Percentiles rank a stretch among this genome's conserved stretches.
Evolutionary conservation across 2,888 invertebrate species (phyloP).

Genomic region (Ischnus inquisitorius): DNA sequence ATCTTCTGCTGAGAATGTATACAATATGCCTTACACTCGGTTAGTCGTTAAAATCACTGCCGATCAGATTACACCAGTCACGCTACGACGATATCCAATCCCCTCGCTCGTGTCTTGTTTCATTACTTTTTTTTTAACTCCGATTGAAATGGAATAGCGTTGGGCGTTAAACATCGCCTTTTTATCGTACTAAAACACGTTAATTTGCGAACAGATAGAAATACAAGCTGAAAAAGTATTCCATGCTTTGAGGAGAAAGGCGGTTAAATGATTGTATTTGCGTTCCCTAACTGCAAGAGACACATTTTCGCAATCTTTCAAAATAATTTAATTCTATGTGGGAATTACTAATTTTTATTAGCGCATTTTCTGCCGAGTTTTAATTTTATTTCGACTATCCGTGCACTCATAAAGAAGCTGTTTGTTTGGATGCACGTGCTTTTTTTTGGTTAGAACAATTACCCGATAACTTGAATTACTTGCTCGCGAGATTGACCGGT

Average conservation of each 20-base stretch:
- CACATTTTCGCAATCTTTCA: no score
- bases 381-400: slow-evolving; percentile 12
- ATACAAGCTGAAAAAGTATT: no score
- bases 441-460: not conserved
- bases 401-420: not conserved
- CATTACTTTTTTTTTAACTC: slow-evolving; percentile 13
- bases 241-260: no score
- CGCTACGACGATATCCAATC: slow-evolving; percentile 48
- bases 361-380: not conserved
- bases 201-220: no score
- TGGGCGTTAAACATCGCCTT: no score
- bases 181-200: no score
- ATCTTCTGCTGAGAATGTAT: slow-evolving; percentile 25
- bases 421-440: not conserved
- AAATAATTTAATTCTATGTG: no score
- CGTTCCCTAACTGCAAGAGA: no score
- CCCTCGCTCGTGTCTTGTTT: slow-evolving; percentile 39
- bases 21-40: slow-evolving; percentile 18
- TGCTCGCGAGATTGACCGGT: not conserved
- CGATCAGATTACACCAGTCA: slow-evolving; percentile 59
- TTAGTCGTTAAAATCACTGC: slow-evolving; percentile 50
- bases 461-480: not conserved
- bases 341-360: no score
- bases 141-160: not conserved
- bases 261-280: no score